These are phyloP conservation scores for Bos javanicus DNA, from an alignment of 2,113 vertebrate species.

Conservation along the genomic window DNA sequence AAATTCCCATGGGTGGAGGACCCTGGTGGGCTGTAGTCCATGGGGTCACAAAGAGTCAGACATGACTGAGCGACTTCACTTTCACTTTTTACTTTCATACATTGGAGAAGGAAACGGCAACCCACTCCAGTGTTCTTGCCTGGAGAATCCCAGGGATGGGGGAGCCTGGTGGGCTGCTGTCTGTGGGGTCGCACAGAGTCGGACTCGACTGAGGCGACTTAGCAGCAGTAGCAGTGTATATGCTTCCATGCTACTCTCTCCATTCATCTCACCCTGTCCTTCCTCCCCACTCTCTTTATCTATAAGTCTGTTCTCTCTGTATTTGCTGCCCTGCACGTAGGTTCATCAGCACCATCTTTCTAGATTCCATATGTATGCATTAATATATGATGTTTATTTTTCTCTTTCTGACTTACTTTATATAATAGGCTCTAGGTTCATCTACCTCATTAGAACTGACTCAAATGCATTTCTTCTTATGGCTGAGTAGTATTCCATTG, in stretches of 20 bases:
- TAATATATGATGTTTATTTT: neutral
- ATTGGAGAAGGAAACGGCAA: no score
- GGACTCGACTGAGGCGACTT: no score
- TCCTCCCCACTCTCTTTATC: neutral
- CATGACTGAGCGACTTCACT: no score
- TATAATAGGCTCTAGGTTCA: neutral
- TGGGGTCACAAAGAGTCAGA: no score
- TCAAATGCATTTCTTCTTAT: neutral
- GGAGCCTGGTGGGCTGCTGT: accelerated
- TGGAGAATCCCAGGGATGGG: no score
- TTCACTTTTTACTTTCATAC: no score
- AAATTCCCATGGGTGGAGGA: no score
- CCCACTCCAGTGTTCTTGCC: no score
- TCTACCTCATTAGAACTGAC: neutral
- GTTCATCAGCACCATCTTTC: neutral
- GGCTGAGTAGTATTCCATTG: neutral
- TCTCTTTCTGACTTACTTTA: neutral
- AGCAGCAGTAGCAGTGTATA: neutral
- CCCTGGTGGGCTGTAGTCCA: no score
- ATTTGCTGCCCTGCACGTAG: neutral
- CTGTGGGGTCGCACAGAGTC: accelerated
- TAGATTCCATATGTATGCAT: neutral
- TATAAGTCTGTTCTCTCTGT: neutral
- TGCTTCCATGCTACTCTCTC: neutral
- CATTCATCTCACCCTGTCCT: neutral